These are phyloP conservation scores for Sarcophilus harrisii DNA, from an alignment of 2,797 vertebrate genomes.

Conservation along the genomic window DNA sequence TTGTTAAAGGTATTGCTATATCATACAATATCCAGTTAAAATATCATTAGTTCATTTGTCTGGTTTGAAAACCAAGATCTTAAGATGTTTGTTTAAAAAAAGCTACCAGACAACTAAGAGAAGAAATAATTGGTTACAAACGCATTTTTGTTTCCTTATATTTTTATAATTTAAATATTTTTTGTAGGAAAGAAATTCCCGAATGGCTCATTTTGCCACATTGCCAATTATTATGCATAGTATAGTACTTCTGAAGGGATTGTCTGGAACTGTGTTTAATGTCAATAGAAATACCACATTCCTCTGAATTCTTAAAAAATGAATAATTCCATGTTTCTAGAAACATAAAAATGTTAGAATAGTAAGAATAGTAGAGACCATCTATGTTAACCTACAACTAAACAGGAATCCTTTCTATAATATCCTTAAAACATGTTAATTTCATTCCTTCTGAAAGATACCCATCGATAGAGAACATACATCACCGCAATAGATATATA, in stretches of 20 bases:
- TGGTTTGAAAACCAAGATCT: background rate
- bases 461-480: background rate
- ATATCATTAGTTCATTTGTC: conserved; percentile 56
- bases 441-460: background rate
- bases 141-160: background rate
- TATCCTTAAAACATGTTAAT: background rate
- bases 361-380: background rate
- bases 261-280: background rate
- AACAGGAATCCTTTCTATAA: background rate
- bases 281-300: background rate
- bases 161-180: conserved; percentile 11
- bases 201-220: background rate
- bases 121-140: conserved; percentile 30
- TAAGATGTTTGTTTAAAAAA: conserved; percentile 10
- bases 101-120: conserved; percentile 22
- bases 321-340: background rate
- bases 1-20: background rate
- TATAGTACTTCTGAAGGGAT: background rate
- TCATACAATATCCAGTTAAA: conserved; percentile 17
- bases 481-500: background rate
- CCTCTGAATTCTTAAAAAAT: background rate
- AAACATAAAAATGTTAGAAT: background rate
- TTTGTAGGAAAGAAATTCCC: background rate
- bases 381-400: background rate
- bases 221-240: conserved; percentile 5